Percentiles rank a stretch among this genome's conserved stretches.
phyloP scores from a whole-genome alignment of 2,888 invertebrate species.

The Drosophila colorata region DNA sequence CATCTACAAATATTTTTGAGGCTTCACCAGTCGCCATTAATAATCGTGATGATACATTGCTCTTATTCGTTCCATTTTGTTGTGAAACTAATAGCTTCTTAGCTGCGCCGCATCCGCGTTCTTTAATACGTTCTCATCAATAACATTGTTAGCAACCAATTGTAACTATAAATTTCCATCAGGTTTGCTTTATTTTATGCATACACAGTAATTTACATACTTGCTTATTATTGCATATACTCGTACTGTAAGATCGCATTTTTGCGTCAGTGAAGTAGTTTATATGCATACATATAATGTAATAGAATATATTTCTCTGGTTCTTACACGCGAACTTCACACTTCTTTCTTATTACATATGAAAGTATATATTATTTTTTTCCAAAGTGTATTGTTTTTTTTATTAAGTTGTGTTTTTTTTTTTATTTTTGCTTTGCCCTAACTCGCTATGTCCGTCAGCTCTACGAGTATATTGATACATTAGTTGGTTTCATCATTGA shows the following conservation, averaged over 20 bases:
- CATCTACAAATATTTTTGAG: background rate
- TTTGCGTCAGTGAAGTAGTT: constrained; percentile 21
- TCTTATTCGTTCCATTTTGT: constrained; percentile 1
- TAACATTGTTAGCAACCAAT: constrained; percentile 35
- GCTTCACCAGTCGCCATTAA: background rate
- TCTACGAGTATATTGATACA: constrained; percentile 23
- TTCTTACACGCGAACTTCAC: constrained; percentile 21
- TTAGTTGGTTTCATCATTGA: constrained; percentile 81
- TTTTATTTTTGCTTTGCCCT: constrained; percentile 18
- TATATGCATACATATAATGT: constrained; percentile 28
- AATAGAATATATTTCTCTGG: constrained; percentile 38
- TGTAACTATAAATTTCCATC: constrained; percentile 40
- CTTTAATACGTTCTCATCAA: constrained; percentile 1
- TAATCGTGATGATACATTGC: background rate
- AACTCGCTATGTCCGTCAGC: constrained; percentile 22
- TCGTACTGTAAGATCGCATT: constrained; percentile 17
- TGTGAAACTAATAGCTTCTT: constrained; percentile 15
- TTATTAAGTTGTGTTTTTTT: constrained; percentile 17
- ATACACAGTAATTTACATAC: constrained; percentile 41
- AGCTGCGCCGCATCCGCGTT: constrained; percentile 1
- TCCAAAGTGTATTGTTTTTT: constrained; percentile 20
- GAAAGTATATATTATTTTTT: constrained; percentile 27
- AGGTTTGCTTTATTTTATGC: constrained; percentile 63
- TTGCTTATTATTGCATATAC: constrained; percentile 41
- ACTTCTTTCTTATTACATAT: constrained; percentile 35